These are phyloP conservation scores for Patagioenas fasciata DNA, from an alignment of 2,113 vertebrate genomes.

Conservation along the genomic window DNA sequence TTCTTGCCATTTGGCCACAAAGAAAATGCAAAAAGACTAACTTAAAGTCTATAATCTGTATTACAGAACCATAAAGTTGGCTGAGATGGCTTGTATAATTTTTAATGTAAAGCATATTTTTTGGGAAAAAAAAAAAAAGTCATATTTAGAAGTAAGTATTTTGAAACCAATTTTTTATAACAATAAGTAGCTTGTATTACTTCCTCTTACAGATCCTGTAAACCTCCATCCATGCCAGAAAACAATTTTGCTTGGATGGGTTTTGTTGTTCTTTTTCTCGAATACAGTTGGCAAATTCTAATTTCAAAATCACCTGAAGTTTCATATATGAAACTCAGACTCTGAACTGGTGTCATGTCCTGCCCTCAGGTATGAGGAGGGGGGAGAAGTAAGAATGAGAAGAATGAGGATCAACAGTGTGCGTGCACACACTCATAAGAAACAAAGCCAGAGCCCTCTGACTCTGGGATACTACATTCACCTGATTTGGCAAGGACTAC, in stretches of 20 bases:
- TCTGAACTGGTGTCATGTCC: not conserved
- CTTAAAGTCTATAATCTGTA: not conserved
- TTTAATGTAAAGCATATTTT: not conserved
- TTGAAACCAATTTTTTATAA: not conserved
- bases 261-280: too few relatives aligned
- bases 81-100: not conserved
- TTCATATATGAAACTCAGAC: not conserved
- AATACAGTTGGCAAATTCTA: not conserved
- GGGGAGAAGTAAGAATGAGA: too few relatives aligned
- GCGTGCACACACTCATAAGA: too few relatives aligned
- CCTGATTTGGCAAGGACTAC: too few relatives aligned
- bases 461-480: too few relatives aligned
- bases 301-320: not conserved
- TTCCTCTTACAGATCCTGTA: not conserved
- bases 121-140: not conserved
- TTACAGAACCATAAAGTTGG: not conserved
- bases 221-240: not conserved
- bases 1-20: not conserved
- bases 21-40: not conserved
- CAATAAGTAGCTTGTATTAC: not conserved
- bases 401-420: too few relatives aligned
- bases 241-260: not conserved
- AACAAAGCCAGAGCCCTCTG: too few relatives aligned
- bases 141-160: not conserved
- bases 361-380: too few relatives aligned